Conservation (phyloP, 2,888 invertebrate species). For the Autographa pulchrina region DNA sequence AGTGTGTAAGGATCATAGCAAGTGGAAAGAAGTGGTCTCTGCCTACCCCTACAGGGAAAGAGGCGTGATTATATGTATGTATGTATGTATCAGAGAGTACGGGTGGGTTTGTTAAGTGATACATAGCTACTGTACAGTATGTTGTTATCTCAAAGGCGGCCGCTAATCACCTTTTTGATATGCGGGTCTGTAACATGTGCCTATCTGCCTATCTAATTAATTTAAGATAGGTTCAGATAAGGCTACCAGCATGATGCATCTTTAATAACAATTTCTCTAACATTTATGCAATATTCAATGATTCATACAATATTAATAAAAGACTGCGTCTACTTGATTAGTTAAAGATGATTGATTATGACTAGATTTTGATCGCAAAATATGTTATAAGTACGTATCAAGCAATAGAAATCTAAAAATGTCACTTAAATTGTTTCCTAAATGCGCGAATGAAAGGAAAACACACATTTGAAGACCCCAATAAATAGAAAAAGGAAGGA, state of each 20-base stretch:
- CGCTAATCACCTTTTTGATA: slow-evolving; percentile 3
- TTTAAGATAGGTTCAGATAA: neutral
- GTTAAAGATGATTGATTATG: no score
- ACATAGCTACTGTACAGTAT: no score
- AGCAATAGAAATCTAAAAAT: no score
- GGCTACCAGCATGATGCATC: neutral
- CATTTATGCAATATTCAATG: no score
- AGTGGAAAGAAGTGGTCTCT: no score
- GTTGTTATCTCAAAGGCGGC: neutral
- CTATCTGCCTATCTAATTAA: neutral
- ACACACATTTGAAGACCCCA: slow-evolving; percentile 2
- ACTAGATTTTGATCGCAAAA: no score
- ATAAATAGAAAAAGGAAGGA: neutral
- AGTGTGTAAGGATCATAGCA: no score
- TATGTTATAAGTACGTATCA: no score
- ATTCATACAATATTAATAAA: no score
- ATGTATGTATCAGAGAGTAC: neutral
- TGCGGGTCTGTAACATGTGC: neutral
- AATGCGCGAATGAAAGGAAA: neutral
- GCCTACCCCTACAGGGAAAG: no score
- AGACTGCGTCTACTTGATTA: no score
- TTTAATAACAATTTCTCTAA: neutral
- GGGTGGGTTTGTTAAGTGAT: neutral
- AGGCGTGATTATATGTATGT: no score
- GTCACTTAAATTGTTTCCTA: neutral